A percentile compares a stretch with the other conserved stretches of the same genome.
Conservation (phyloP, 1,140 invertebrate species). For the Cataglyphis hispanica region DNA sequence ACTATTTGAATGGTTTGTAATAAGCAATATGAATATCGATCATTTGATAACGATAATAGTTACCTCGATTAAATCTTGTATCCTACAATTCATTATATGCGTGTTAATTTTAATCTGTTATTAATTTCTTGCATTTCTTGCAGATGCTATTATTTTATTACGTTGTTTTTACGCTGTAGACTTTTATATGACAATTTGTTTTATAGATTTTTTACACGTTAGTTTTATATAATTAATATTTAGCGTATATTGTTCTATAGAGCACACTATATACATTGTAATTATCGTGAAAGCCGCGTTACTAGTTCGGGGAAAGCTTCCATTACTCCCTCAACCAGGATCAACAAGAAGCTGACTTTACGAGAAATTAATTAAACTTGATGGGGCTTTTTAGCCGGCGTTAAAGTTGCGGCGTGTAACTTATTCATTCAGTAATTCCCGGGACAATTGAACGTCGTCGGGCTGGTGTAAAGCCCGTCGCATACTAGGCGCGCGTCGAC, state of each 20-base stretch:
- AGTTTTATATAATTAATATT: conserved; percentile 17
- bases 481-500: not conserved
- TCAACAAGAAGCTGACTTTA: conserved; percentile 50
- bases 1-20: not conserved
- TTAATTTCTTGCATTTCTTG: not conserved
- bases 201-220: not conserved
- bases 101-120: not conserved
- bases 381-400: conserved; percentile 50
- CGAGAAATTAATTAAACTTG: conserved; percentile 61
- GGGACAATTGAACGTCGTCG: conserved; percentile 58
- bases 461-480: conserved; percentile 28
- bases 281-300: conserved; percentile 31
- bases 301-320: conserved; percentile 15
- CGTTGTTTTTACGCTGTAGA: not conserved
- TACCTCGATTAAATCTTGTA: not conserved
- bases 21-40: not conserved
- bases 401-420: conserved; percentile 56
- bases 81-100: not conserved
- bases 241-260: not conserved
- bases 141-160: not conserved
- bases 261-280: conserved; percentile 22
- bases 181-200: not conserved
- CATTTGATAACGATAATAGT: not conserved
- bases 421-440: conserved; percentile 62
- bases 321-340: conserved; percentile 31